These are phyloP conservation scores for Heteronetta atricapilla DNA, from an alignment of 2,113 vertebrate genomes.

Conservation along the genomic window DNA sequence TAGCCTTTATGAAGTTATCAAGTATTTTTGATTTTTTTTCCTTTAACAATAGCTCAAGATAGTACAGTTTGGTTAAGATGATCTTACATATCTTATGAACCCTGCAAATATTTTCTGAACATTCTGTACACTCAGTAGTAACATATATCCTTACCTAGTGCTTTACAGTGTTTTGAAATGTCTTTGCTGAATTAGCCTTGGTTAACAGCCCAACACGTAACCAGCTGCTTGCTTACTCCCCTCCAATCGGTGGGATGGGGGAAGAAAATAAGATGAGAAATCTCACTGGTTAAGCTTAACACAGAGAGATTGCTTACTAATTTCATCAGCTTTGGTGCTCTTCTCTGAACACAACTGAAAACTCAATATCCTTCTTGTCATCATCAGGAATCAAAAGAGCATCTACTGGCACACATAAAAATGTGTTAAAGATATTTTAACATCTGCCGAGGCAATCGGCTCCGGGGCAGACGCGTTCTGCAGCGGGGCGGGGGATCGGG, in stretches of 20 bases:
- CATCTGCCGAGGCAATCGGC: too few relatives aligned
- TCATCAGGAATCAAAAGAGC: not conserved
- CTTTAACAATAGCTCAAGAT: not conserved
- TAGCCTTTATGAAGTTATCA: not conserved
- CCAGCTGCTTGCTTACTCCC: not conserved
- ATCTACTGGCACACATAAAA: not conserved
- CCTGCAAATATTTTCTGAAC: not conserved
- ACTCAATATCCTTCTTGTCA: not conserved
- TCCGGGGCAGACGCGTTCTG: too few relatives aligned
- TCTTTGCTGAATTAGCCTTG: not conserved
- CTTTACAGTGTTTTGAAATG: not conserved
- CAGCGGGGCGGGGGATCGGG: too few relatives aligned
- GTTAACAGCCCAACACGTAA: not conserved
- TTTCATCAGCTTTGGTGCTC: not conserved
- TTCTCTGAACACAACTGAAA: not conserved
- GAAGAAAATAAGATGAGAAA: not conserved
- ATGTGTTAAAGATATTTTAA: not conserved
- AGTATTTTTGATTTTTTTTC: not conserved
- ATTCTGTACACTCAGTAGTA: not conserved
- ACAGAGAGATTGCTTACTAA: too few relatives aligned
- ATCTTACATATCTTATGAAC: not conserved
- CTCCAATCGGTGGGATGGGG: not conserved
- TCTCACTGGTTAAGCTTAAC: not conserved
- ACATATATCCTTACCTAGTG: not conserved
- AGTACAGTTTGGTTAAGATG: not conserved